A percentile compares a stretch with the other conserved stretches of the same genome.
Conservation (phyloP, 2,888 invertebrate species). For the Eustalomyia histrio region DNA sequence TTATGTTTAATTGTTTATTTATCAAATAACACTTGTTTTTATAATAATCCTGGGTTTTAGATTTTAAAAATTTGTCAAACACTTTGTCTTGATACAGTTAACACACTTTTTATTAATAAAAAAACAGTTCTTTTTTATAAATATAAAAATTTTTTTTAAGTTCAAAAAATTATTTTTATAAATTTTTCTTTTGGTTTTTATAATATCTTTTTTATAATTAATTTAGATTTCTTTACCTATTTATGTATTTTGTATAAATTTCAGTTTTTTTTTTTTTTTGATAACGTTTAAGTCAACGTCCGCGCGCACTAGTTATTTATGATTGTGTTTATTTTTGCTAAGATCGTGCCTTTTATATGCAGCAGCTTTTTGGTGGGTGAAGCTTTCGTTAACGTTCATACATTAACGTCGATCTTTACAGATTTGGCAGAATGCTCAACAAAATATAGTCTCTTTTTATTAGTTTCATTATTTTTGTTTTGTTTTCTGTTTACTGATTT, state of each 20-base stretch:
- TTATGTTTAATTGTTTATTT: background rate
- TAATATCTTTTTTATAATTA: background rate
- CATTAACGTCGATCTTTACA: slow-evolving; percentile 57
- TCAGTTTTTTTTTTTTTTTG: slow-evolving; percentile 23
- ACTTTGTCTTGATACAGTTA: slow-evolving; percentile 23
- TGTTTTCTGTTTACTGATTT: background rate
- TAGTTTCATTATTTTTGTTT: background rate
- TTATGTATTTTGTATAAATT: slow-evolving; percentile 23
- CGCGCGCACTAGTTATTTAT: slow-evolving; percentile 62
- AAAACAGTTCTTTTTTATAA: background rate
- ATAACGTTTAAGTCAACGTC: slow-evolving; percentile 58
- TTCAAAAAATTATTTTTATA: background rate
- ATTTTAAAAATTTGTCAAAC: slow-evolving; percentile 6
- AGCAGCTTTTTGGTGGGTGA: slow-evolving; percentile 65
- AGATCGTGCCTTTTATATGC: slow-evolving; percentile 67
- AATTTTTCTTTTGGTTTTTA: slow-evolving; percentile 5
- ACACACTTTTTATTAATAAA: slow-evolving; percentile 1
- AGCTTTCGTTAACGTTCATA: slow-evolving; percentile 47
- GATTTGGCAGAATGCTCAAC: slow-evolving; percentile 40
- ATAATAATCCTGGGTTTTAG: background rate
- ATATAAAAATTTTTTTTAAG: background rate
- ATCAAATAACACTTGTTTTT: background rate
- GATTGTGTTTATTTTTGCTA: slow-evolving; percentile 62
- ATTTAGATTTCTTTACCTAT: slow-evolving; percentile 56
- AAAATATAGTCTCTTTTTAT: background rate